Evolutionary conservation across 2,113 vertebrate species (phyloP).

Genomic region (Cololabis saira): DNA sequence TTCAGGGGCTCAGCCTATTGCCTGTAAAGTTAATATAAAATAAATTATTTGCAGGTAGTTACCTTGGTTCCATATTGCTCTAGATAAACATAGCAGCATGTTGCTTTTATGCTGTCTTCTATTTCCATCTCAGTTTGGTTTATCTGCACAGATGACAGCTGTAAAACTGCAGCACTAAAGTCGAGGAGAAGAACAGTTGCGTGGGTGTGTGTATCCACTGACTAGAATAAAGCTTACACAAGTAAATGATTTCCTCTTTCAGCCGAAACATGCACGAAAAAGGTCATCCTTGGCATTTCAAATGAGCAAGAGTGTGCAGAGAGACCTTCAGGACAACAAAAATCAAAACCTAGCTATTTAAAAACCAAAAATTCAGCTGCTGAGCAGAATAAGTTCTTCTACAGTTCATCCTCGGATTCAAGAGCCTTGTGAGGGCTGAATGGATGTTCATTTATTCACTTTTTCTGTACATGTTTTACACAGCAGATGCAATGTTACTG

Average conservation of each 20-base stretch:
- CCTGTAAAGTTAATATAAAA: too few species aligned
- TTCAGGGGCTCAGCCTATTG: too few species aligned
- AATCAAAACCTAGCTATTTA: conserved; percentile 33
- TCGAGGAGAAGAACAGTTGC: conserved; percentile 21
- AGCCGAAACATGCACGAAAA: conserved; percentile 39
- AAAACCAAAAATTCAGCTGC: conserved; percentile 24
- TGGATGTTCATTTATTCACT: neutral
- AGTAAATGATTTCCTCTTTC: conserved; percentile 44
- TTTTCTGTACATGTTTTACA: neutral
- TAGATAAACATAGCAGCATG: conserved; percentile 32
- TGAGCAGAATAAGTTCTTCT: conserved; percentile 7
- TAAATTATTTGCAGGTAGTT: conserved; percentile 2
- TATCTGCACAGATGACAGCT: conserved; percentile 51
- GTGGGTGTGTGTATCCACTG: conserved; percentile 36
- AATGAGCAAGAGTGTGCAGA: conserved; percentile 44
- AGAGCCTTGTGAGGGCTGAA: conserved; percentile 5
- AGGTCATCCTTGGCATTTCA: conserved; percentile 59
- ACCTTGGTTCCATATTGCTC: conserved; percentile 13
- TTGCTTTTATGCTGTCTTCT: conserved; percentile 41
- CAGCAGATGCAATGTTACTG: neutral
- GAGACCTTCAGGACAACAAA: conserved; percentile 29
- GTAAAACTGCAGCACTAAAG: conserved; percentile 37
- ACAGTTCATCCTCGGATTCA: neutral
- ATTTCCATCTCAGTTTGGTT: conserved; percentile 32
- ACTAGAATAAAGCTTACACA: conserved; percentile 48